Conservation (phyloP, 2,797 vertebrate genomes). For the Macroramphosus scolopax region DNA sequence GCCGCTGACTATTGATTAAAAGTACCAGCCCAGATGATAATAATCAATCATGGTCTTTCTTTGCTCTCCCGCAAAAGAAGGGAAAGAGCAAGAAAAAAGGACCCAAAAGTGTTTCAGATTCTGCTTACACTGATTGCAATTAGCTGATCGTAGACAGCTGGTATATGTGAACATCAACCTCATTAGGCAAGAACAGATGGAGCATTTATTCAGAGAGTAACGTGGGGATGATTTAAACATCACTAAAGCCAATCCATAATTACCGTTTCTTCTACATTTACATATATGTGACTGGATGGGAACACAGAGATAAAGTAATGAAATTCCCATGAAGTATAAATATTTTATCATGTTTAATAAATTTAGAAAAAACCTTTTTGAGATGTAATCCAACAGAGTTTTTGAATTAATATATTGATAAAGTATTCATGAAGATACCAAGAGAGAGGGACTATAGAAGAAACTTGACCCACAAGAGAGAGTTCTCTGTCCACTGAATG, state of each 20-base stretch:
- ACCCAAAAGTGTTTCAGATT: constrained; percentile 5
- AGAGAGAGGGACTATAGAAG: constrained; percentile 14
- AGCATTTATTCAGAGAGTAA: too few relatives aligned
- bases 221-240: constrained; percentile 1
- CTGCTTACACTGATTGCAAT: constrained; percentile 8
- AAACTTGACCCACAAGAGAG: constrained; percentile 30
- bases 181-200: constrained; percentile 27
- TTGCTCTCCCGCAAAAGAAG: not conserved
- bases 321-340: too few relatives aligned
- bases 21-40: constrained; percentile 6
- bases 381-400: not conserved
- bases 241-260: not conserved
- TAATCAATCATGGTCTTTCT: constrained; percentile 2
- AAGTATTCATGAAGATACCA: constrained; percentile 1
- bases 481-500: constrained; percentile 7
- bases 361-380: not conserved
- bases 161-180: constrained; percentile 21
- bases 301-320: too few relatives aligned
- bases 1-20: constrained; percentile 26
- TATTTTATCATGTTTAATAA: too few relatives aligned
- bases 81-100: not conserved
- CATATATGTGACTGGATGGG: too few relatives aligned
- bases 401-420: not conserved
- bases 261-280: not conserved
- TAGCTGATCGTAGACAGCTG: constrained; percentile 52